Base-by-base conservation (phyloP, 2,113 vertebrate genomes). In the Phasianus colchicus region DNA sequence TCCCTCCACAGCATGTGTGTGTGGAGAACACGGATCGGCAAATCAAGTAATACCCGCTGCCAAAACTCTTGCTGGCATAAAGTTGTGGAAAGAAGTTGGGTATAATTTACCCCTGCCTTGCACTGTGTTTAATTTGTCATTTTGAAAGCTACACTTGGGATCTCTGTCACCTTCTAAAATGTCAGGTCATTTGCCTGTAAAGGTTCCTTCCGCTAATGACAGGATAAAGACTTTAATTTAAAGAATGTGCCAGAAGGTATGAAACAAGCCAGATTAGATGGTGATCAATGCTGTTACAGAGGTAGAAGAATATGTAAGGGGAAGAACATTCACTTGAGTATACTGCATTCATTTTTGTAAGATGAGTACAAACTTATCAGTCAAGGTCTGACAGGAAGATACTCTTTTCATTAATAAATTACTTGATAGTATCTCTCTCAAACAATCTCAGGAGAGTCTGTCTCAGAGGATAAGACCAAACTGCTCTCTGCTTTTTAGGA, bases 21-120 rank as follows among this genome's bases (percentile, higher is more conserved):
- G 98, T 99, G 93, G 99, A 99, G 95, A 99, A 98, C 79, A 99
- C 99, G 10, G 99, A 99, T 95, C 98, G 98, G 67, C 99, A 99
- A 97, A 99, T 99, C 98, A 99, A 99, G 99, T 99, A 99, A 95
- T 96, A 64, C 60, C 65, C 2, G 29, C 92, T 76, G 60, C 82
- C 85, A 87, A 90, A 69, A 82, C 83, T 84, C 74, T 86, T 83
- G 81, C 75, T 90, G 52, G 70, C 61, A 72, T 93, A 82, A 54
- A 86, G 27, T 77, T 91, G 32, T 76, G 79, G 75, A 83, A 86
- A 70, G 43, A 88, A 82, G 40, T 83, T 81, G 24, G 78, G 65
- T 93, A 92, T 81, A 88, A 93, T 93, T 66, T 95, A 83, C 65
- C 73, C 71, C 71, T 94, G 45, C 43, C 60, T 91, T 96, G 55